A percentile compares a stretch with the other conserved stretches of the same genome.
phyloP scores from a whole-genome alignment of 2,113 vertebrate genomes.

The Paradoxurus hermaphroditus region DNA sequence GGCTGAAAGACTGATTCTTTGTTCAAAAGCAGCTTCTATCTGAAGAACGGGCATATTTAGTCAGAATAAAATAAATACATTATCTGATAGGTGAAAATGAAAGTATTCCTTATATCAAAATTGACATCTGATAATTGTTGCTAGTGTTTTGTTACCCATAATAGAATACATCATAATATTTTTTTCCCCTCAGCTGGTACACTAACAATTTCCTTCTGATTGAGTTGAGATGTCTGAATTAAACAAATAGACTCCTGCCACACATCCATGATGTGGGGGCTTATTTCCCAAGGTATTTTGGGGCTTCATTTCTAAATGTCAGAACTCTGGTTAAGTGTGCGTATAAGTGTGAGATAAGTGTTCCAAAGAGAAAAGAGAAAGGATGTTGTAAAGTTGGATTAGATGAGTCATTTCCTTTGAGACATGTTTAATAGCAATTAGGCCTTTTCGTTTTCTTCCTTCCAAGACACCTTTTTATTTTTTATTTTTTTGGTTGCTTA shows the following conservation, averaged over 20 bases:
- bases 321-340: not conserved
- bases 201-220: not conserved
- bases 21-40: slow-evolving; percentile 85
- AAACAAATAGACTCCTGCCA: not conserved
- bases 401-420: not conserved
- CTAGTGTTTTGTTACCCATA: not conserved
- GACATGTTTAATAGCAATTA: not conserved
- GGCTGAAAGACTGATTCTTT: slow-evolving; percentile 91
- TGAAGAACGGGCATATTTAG: slow-evolving; percentile 73
- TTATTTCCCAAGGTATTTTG: not conserved
- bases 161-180: not conserved
- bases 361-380: not conserved
- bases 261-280: not conserved
- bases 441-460: not conserved
- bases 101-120: not conserved
- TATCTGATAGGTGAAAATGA: not conserved
- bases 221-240: not conserved
- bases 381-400: not conserved
- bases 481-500: not conserved
- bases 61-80: slow-evolving; percentile 1
- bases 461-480: not conserved
- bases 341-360: not conserved
- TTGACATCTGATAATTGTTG: not conserved
- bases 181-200: not conserved
- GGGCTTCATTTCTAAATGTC: slow-evolving; percentile 3